A percentile compares a stretch with the other conserved stretches of the same genome.
Conservation (phyloP, 2,888 invertebrate genomes). For the Drosophila emarginata region DNA sequence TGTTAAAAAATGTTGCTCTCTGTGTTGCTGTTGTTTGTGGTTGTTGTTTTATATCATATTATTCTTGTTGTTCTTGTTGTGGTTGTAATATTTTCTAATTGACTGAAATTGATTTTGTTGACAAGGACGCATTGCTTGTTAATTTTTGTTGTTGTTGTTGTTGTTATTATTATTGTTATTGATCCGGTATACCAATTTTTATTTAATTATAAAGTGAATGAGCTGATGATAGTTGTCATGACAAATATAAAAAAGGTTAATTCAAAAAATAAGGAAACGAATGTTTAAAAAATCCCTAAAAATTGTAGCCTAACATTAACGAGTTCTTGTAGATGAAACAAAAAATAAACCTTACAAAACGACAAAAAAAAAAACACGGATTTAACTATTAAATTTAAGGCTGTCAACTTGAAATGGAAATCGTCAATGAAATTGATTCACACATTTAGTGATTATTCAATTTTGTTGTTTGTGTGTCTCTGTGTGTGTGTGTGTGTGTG, state of each 20-base stretch:
- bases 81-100: constrained; percentile 74
- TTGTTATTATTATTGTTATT: constrained; percentile 47
- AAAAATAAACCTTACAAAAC: neutral
- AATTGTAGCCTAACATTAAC: neutral
- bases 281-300: neutral
- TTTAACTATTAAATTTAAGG: neutral
- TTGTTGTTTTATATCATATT: constrained; percentile 47
- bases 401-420: neutral
- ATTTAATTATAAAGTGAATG: constrained; percentile 3
- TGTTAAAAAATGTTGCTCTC: constrained; percentile 42
- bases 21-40: constrained; percentile 58
- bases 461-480: no score
- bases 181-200: constrained; percentile 41
- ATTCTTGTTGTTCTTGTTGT: constrained; percentile 14
- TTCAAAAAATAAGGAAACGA: neutral
- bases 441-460: no score
- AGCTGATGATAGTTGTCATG: neutral
- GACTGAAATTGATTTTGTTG: constrained; percentile 81
- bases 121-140: constrained; percentile 78
- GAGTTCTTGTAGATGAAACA: neutral
- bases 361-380: neutral
- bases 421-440: neutral
- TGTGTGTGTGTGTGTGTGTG: no score
- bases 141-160: constrained; percentile 41
- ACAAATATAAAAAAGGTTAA: neutral